Percentiles rank a stretch among this genome's conserved stretches.
Conservation (phyloP, 1,140 invertebrate genomes). For the Lutraria rhynchaena region DNA sequence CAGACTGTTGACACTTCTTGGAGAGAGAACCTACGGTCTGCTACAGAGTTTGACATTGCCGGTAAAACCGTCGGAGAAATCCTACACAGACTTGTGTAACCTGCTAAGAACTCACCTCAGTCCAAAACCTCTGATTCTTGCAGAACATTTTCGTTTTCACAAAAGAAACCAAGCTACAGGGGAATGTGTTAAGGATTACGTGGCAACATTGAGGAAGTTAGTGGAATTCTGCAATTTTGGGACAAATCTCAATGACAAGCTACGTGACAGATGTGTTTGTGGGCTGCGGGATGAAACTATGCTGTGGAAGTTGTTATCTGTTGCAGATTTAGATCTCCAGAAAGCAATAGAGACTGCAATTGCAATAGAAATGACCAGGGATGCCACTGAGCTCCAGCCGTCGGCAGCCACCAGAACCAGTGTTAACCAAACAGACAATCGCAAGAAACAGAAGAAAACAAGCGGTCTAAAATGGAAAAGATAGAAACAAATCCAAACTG, state of each 20-base stretch:
- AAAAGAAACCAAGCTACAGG: conserved; percentile 55
- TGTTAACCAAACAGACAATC: no score
- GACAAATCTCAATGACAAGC: conserved; percentile 33
- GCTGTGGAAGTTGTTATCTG: conserved; percentile 53
- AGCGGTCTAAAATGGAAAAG: no score
- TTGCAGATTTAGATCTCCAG: conserved; percentile 42
- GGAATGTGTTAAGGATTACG: conserved; percentile 24
- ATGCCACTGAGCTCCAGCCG: no score
- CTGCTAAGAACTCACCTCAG: conserved; percentile 34
- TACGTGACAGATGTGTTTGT: conserved; percentile 64
- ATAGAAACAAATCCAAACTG: no score
- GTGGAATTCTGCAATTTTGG: conserved; percentile 61
- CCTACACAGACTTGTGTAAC: conserved; percentile 10
- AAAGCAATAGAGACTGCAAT: conserved; percentile 55
- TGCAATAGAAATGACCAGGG: conserved; percentile 55
- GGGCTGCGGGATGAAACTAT: conserved; percentile 58
- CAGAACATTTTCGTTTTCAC: conserved; percentile 63
- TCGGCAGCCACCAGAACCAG: no score
- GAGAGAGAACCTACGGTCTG: conserved; percentile 52
- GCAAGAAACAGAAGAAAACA: no score
- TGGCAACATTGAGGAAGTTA: conserved; percentile 52
- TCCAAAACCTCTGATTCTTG: conserved; percentile 61
- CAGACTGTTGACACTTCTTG: conserved; percentile 41
- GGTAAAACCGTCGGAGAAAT: conserved; percentile 14
- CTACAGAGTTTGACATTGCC: conserved; percentile 36